Evolutionary conservation across 1,140 invertebrate species (phyloP), one percentile per base, ranked within the genome.

Genomic region (Charaxes varanes): DNA sequence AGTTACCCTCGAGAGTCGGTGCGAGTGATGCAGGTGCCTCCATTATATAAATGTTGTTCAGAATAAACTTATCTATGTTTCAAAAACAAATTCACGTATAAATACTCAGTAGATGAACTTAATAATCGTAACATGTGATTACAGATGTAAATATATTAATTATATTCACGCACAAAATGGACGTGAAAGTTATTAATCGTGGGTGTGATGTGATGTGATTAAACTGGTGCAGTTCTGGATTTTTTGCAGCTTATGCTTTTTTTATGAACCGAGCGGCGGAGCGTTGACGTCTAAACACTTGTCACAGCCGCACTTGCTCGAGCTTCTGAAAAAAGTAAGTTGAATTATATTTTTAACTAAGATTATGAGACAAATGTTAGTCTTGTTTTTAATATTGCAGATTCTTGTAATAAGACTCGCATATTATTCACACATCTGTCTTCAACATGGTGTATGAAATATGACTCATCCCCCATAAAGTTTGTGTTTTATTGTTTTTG

Each of bases 131-230:
- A 69, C 61, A 78, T 74, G 70, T 78, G 68, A 78, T 78, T 61
- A 56, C 31, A 57, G 65, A 72, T 73, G 63, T 74, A 63, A 71
- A 72, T 72, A 69, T 56, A n/a, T 72, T 65, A 65, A 62, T 63
- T 61, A 59, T 56, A 59, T 57, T 59, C 68, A 48, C 52, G 51
- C 51, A 66, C 63, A 73, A 72, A 62, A 72, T 72, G 71, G 63
- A 72, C 65, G 62, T 70, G 67, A 76, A 67, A 64, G 52, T 50
- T 53, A 62, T 30, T 69, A 50, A 55, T 62, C 60, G 70, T 73
- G 65, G 54, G 63, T 72, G 71, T 68, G 38, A 51, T 54, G 53
- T 60, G 59, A 59, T 69, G 62, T 68, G 55, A 60, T 46, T 34
- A 41, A 13, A 33, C 14, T 40, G 44, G 44, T 47, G 44, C 37